These are phyloP conservation scores for Drosophila grimshawi DNA, from an alignment of 1,140 invertebrate genomes.

Conservation along the genomic window DNA sequence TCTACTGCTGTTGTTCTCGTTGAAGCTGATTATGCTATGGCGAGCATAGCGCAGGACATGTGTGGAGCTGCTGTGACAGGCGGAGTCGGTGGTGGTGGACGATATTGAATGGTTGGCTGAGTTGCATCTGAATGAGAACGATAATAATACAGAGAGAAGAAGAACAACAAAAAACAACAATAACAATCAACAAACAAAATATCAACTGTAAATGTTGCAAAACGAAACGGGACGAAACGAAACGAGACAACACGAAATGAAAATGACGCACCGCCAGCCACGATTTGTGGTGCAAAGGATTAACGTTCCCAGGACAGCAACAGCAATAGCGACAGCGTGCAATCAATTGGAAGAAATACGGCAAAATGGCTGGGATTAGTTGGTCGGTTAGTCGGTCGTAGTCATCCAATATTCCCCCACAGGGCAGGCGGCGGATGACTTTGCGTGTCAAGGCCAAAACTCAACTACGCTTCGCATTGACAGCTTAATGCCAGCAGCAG, in stretches of 20 bases:
- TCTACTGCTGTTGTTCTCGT: slow-evolving; percentile 61
- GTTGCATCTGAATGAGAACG: slow-evolving; percentile 58
- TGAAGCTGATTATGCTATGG: slow-evolving; percentile 70
- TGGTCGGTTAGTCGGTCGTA: neutral
- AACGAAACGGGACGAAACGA: neutral
- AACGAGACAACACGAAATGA: slow-evolving; percentile 3
- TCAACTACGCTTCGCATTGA: slow-evolving; percentile 42
- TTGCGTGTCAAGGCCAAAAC: slow-evolving; percentile 59
- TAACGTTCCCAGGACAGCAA: neutral
- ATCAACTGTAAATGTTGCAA: neutral
- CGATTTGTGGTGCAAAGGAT: slow-evolving; percentile 5
- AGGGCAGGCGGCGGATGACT: slow-evolving; percentile 24
- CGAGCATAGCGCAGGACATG: slow-evolving; percentile 74
- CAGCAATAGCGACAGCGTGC: neutral
- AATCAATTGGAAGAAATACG: slow-evolving; percentile 4
- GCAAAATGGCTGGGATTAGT: slow-evolving; percentile 34
- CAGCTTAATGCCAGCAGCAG: slow-evolving; percentile 60
- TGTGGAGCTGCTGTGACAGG: slow-evolving; percentile 59
- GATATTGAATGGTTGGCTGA: slow-evolving; percentile 52
- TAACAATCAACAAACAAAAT: slow-evolving; percentile 22
- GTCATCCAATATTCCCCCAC: neutral
- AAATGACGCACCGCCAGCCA: slow-evolving; percentile 6
- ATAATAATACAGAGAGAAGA: slow-evolving; percentile 34
- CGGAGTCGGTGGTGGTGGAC: slow-evolving; percentile 34
- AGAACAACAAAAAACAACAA: slow-evolving; percentile 18